Percentiles rank a stretch among this genome's conserved stretches.
phyloP scores from a whole-genome alignment of 1,140 invertebrate species.

The Drosophila nebulosa region DNA sequence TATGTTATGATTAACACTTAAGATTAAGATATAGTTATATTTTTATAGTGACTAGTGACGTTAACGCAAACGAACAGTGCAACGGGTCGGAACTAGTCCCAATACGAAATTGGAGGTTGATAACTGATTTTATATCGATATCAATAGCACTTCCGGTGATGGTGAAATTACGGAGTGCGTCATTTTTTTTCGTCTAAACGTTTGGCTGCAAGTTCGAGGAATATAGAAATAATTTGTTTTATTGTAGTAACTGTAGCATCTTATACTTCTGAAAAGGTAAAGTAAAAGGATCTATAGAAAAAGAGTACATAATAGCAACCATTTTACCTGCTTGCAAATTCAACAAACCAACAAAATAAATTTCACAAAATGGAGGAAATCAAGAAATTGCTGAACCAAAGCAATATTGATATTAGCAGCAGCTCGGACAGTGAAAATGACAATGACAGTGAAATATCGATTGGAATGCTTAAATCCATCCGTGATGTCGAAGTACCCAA shows the following conservation, averaged over 20 bases:
- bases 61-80: background rate
- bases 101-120: too few species aligned
- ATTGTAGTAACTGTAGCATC: background rate
- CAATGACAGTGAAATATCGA: constrained; percentile 10
- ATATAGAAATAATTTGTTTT: background rate
- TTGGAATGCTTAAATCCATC: background rate
- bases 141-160: background rate
- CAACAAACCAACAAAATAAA: background rate
- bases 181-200: background rate
- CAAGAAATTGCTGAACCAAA: constrained; percentile 42
- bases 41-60: too few species aligned
- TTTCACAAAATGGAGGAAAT: constrained; percentile 46
- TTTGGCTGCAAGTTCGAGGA: background rate
- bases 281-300: constrained; percentile 40
- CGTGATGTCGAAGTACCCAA: background rate
- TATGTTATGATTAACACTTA: too few species aligned
- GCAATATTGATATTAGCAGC: constrained; percentile 41
- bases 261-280: constrained; percentile 41
- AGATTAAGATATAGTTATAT: too few species aligned
- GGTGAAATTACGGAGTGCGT: background rate
- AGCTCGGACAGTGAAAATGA: constrained; percentile 37
- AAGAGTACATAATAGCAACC: constrained; percentile 51
- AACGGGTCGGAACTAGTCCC: background rate
- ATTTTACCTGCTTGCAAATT: constrained; percentile 57
- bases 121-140: background rate